phyloP scores from a whole-genome alignment of 1,140 invertebrate species.

The Agrypnia vestita region DNA sequence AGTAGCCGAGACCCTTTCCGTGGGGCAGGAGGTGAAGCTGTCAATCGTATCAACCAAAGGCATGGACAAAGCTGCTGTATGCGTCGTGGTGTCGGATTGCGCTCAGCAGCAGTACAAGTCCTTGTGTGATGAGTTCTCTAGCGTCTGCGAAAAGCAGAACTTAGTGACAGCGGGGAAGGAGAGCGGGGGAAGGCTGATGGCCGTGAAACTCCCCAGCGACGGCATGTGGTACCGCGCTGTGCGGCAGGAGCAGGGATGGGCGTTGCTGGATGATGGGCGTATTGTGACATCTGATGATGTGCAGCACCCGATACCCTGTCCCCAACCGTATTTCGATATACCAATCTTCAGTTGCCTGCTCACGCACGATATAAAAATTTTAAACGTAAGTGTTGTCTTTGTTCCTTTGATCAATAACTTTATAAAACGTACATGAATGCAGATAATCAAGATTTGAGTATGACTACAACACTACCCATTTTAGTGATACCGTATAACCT shows the following conservation, averaged over 20 bases:
- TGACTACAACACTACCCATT: too few relatives aligned
- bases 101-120: background rate
- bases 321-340: background rate
- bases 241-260: background rate
- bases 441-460: too few relatives aligned
- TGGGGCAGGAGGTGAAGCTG: background rate
- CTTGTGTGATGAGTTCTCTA: background rate
- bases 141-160: background rate
- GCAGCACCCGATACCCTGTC: background rate
- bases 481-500: too few relatives aligned
- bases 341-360: slow-evolving; percentile 10
- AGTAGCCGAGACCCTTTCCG: background rate
- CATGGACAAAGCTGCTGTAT: background rate
- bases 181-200: background rate
- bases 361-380: background rate
- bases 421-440: too few relatives aligned
- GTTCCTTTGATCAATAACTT: too few relatives aligned
- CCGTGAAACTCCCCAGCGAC: background rate
- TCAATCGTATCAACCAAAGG: background rate
- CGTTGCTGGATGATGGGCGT: slow-evolving; percentile 22
- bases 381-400: too few relatives aligned
- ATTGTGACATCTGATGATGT: background rate
- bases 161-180: background rate
- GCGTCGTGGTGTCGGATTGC: background rate
- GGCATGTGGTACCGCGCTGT: slow-evolving; percentile 23